These are phyloP conservation scores for Meteorus colon DNA, from an alignment of 2,888 invertebrate genomes.

Conservation along the genomic window DNA sequence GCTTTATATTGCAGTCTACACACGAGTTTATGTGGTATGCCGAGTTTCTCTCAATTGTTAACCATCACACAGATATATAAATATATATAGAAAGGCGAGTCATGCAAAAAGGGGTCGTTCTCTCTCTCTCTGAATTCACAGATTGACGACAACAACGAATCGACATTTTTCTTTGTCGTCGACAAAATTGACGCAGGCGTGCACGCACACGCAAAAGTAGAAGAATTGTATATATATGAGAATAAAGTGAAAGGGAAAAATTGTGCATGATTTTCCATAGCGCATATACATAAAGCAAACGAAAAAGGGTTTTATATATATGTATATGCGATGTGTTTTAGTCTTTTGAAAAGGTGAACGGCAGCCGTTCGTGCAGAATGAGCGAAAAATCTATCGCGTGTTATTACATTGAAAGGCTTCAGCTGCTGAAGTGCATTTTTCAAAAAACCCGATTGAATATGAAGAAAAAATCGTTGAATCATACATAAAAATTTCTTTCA, in stretches of 20 bases:
- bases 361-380: slow-evolving; percentile 9
- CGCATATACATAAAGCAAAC: neutral
- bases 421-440: slow-evolving; percentile 19
- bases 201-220: neutral
- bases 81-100: slow-evolving; percentile 9
- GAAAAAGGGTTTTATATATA: neutral
- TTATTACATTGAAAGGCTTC: slow-evolving; percentile 23
- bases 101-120: slow-evolving; percentile 37
- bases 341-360: neutral
- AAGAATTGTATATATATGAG: neutral
- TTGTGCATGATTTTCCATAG: slow-evolving; percentile 13
- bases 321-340: slow-evolving; percentile 1
- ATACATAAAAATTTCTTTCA: too few relatives aligned
- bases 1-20: neutral
- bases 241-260: neutral
- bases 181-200: slow-evolving; percentile 16
- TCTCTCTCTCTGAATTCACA: slow-evolving; percentile 9
- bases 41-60: slow-evolving; percentile 27
- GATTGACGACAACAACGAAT: slow-evolving; percentile 22
- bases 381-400: slow-evolving; percentile 10
- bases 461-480: neutral
- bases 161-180: slow-evolving; percentile 10
- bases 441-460: neutral
- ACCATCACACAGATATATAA: slow-evolving; percentile 12
- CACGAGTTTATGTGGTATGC: slow-evolving; percentile 12